Percentiles rank a stretch among this genome's conserved stretches.
Conservation (phyloP, 2,888 invertebrate genomes). For the Drosophila cognata region DNA sequence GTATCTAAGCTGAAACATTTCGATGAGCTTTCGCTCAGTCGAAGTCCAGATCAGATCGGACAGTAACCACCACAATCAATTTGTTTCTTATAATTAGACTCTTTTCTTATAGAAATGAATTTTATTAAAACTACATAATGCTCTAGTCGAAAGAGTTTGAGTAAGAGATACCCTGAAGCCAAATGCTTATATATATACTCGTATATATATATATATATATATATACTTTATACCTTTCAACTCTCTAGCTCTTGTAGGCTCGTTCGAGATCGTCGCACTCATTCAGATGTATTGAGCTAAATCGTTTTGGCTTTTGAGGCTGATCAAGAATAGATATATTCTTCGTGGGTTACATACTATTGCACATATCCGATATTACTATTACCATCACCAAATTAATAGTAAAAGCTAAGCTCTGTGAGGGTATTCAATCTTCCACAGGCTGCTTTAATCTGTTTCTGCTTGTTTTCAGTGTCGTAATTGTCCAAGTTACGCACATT, state of each 20-base stretch:
- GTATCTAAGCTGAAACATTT: not conserved
- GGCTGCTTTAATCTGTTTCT: not conserved
- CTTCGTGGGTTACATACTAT: not conserved
- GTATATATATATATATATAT: too few species aligned
- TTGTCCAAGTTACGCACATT: slow-evolving; percentile 74
- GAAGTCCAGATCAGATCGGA: not conserved
- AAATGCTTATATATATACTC: not conserved
- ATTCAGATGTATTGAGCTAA: too few species aligned
- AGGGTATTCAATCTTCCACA: slow-evolving; percentile 18
- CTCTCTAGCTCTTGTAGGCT: too few species aligned
- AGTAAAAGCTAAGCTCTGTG: not conserved
- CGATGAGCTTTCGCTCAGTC: not conserved
- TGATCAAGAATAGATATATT: too few species aligned
- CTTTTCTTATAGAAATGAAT: not conserved
- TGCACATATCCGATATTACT: not conserved
- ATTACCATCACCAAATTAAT: too few species aligned
- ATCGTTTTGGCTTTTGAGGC: too few species aligned
- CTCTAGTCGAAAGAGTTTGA: not conserved
- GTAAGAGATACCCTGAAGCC: not conserved
- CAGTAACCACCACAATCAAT: not conserved
- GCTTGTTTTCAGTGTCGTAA: slow-evolving; percentile 52
- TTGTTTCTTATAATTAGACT: not conserved
- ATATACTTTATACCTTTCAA: too few species aligned
- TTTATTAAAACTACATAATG: not conserved
- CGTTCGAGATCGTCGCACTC: too few species aligned